Evolutionary conservation across 2,113 vertebrate species (phyloP).

Genomic region (Anser brachyrhynchus): DNA sequence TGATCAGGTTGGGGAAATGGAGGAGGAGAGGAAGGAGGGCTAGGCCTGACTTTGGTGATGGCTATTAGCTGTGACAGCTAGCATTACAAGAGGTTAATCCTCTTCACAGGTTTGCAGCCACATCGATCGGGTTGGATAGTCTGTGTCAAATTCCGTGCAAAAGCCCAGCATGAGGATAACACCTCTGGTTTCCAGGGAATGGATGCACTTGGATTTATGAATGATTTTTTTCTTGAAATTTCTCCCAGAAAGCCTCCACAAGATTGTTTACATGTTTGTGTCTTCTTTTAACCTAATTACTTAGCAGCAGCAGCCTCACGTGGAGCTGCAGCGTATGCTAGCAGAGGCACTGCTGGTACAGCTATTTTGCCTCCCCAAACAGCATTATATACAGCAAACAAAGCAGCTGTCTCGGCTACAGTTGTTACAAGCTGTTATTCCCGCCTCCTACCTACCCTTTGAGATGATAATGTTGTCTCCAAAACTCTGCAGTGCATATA

Average conservation of each 20-base stretch:
- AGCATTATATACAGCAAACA: conserved; percentile 2
- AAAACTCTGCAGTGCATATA: not conserved
- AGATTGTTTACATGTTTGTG: not conserved
- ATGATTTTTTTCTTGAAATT: not conserved
- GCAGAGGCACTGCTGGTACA: not conserved
- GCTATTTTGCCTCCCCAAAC: conserved; percentile 45
- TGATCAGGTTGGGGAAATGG: not conserved
- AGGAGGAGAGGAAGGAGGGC: not conserved
- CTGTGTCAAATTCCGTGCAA: not conserved
- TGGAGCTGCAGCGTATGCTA: not conserved
- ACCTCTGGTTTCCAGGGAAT: not conserved
- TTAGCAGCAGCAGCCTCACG: not conserved
- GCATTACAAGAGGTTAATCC: not conserved
- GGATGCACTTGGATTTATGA: not conserved
- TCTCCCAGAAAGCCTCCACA: not conserved
- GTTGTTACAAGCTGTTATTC: conserved; percentile 56
- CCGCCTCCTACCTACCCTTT: conserved; percentile 39
- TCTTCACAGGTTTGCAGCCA: not conserved
- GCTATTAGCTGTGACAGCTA: not conserved
- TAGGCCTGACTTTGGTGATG: not conserved
- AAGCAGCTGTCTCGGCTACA: conserved; percentile 43
- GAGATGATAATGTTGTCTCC: conserved; percentile 51
- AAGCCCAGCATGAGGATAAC: not conserved
- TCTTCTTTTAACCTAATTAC: conserved; percentile 37
- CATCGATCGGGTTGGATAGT: not conserved